Percentiles rank a stretch among this genome's conserved stretches.
These are phyloP conservation scores for Rousettus leschenaultii DNA, from an alignment of 2,113 vertebrate species.

Conservation along the genomic window DNA sequence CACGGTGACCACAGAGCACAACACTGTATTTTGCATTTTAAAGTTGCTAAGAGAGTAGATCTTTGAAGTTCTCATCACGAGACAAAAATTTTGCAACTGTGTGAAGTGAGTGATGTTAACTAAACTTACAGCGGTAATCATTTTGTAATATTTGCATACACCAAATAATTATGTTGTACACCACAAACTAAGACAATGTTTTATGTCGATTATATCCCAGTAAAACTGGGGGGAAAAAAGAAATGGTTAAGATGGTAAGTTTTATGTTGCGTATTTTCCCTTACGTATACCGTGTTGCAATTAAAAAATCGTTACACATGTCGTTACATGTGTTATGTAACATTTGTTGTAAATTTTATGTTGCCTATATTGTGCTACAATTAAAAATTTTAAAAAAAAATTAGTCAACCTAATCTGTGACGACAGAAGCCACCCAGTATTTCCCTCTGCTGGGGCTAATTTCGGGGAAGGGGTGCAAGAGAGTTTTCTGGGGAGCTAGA, in stretches of 20 bases:
- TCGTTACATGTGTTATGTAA: neutral
- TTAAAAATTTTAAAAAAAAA: neutral
- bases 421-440: neutral
- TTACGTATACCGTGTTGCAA: neutral
- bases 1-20: neutral
- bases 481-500: neutral
- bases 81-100: neutral
- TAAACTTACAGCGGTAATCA: neutral
- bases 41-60: neutral
- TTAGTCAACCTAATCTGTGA: neutral
- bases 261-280: neutral
- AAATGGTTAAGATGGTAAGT: neutral
- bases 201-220: neutral
- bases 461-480: neutral
- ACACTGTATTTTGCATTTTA: neutral
- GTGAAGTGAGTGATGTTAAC: neutral
- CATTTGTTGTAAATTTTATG: neutral
- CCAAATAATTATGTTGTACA: neutral
- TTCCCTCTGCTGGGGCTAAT: neutral
- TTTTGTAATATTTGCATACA: neutral
- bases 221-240: neutral
- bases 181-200: neutral
- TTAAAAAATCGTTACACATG: neutral
- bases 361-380: neutral
- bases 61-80: neutral